Percentiles rank a stretch among this genome's conserved stretches.
phyloP scores from a whole-genome alignment of 2,888 invertebrate species.

The Euplagia quadripunctaria region DNA sequence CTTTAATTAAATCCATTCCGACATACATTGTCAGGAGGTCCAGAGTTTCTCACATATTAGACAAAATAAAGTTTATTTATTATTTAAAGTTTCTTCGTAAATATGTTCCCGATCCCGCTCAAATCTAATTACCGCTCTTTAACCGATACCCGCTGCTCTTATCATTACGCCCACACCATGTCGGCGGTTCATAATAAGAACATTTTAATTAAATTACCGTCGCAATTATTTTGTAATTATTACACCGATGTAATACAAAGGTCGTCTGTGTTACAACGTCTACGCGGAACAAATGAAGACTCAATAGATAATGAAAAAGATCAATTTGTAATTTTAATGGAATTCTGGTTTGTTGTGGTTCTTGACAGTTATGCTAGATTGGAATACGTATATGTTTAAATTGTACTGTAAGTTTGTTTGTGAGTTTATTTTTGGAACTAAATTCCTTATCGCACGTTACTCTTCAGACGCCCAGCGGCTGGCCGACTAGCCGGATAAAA shows the following conservation, averaged over 20 bases:
- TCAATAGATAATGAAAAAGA: slow-evolving; percentile 37
- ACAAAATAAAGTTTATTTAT: no score
- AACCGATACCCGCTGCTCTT: slow-evolving; percentile 25
- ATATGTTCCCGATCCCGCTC: no score
- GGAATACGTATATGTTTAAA: no score
- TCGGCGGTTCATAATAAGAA: slow-evolving; percentile 32
- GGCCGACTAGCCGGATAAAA: no score
- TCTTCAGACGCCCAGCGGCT: no score
- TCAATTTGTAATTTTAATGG: slow-evolving; percentile 26
- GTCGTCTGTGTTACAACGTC: slow-evolving; percentile 37
- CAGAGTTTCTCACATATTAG: no score
- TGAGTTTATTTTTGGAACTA: no score
- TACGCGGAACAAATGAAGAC: slow-evolving; percentile 45
- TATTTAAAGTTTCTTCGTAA: no score
- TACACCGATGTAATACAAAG: slow-evolving; percentile 25
- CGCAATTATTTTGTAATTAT: slow-evolving; percentile 47
- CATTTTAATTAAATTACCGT: slow-evolving; percentile 47
- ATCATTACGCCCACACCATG: slow-evolving; percentile 18
- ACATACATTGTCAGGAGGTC: no score
- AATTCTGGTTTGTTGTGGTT: slow-evolving; percentile 3
- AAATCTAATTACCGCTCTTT: slow-evolving; percentile 3
- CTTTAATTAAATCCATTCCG: no score
- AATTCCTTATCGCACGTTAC: no score
- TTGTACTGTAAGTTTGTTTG: no score
- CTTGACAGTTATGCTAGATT: neutral